Conservation (phyloP, 1,140 invertebrate species). For the Tribolium castaneum region DNA sequence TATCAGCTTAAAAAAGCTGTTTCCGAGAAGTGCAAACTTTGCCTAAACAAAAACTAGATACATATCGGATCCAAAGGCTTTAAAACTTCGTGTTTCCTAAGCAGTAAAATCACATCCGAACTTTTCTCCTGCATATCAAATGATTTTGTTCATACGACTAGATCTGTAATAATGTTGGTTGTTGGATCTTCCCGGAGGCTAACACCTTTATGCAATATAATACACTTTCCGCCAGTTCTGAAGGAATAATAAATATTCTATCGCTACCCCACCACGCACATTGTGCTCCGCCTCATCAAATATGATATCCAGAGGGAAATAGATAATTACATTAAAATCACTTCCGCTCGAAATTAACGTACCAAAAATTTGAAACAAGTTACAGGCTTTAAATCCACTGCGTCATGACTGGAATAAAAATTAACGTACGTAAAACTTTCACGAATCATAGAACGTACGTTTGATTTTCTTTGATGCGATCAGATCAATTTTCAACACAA, state of each 20-base stretch:
- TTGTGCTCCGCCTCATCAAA: background rate
- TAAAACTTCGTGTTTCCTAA: conserved; percentile 35
- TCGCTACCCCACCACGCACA: background rate
- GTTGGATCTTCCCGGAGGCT: background rate
- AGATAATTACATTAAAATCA: conserved; percentile 3
- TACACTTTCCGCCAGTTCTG: background rate
- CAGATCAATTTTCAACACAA: conserved; percentile 17
- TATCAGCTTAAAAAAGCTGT: conserved; percentile 41
- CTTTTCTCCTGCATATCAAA: conserved; percentile 39
- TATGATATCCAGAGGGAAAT: conserved; percentile 5
- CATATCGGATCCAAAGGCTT: conserved; percentile 38
- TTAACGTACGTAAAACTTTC: conserved; percentile 5
- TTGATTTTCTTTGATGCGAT: background rate
- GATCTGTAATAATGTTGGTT: conserved; percentile 6
- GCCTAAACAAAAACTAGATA: conserved; percentile 40
- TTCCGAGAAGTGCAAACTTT: conserved; percentile 34
- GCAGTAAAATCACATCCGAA: conserved; percentile 35
- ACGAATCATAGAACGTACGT: conserved; percentile 11
- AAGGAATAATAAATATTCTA: conserved; percentile 26
- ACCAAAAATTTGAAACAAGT: background rate
- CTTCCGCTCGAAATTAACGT: background rate
- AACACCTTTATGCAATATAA: conserved; percentile 11
- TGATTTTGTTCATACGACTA: conserved; percentile 31
- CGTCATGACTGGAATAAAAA: background rate
- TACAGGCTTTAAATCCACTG: background rate